Evolutionary conservation across 2,797 vertebrate genomes (phyloP), one percentile per base, ranked within the genome.

Genomic region (Intellagama lesueurii): DNA sequence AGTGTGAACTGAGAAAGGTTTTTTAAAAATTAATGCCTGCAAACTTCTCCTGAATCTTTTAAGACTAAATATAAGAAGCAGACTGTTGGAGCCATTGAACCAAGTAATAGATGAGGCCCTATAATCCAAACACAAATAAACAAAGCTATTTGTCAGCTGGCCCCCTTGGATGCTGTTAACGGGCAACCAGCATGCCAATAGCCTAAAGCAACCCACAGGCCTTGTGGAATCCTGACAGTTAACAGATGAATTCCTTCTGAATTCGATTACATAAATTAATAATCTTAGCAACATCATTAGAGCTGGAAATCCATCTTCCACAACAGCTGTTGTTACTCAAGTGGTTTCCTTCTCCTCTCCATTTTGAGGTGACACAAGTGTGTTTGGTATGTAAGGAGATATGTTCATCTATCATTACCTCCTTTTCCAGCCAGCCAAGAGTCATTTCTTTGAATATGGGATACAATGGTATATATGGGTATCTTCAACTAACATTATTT

Each of bases 231-330:
- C 91, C 2, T 93, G 95, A 95, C 94, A 95, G 93, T 87, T 94
- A 95, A 94, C 96, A 96, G 95, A 96, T 96, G 92, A 96, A 95
- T 96, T 93, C 93, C 95, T 93, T 94, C 94, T 94, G 92, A 93
- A 95, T 94, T 94, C 94, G 94, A 94, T 95, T 95, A 95, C 94
- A 96, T 95, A 96, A 95, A 96, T 96, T 96, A 96, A 96, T 96
- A 95, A 96, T 94, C 92, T 93, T 88, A 94, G 94, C 94, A 95
- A 90, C 91, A 94, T 94, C 95, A 93, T 95, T 96, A 95, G 87
- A 93, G 93, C 90, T 92, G 93, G 93, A 93, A 94, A 96, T 96
- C 91, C 89, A 94, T 96, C 96, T 96, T 95, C 89, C 76, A 83
- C 93, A 95, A 84, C 95, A 95, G 94, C 93, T 95, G 95, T 94